Evolutionary conservation across 1,140 invertebrate species (phyloP).

Genomic region (Muscidifurax raptorellus): DNA sequence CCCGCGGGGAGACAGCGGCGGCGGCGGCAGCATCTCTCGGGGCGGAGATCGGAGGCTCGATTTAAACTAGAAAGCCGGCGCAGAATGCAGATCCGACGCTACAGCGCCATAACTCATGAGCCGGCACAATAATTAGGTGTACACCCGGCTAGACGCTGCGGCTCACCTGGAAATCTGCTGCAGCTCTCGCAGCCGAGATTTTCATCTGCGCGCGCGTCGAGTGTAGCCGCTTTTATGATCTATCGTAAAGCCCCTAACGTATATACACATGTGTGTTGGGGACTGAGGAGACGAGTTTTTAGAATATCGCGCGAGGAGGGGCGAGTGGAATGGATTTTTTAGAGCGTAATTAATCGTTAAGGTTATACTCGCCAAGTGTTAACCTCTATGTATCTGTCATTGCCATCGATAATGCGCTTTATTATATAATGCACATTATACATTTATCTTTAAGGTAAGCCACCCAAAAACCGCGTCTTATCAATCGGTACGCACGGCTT

Average conservation of each 20-base stretch:
- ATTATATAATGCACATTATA: too few relatives aligned
- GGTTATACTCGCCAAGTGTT: too few relatives aligned
- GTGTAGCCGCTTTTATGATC: constrained; percentile 22
- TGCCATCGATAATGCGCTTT: too few relatives aligned
- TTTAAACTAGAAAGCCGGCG: constrained; percentile 29
- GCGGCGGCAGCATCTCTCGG: neutral
- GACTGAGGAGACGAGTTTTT: too few relatives aligned
- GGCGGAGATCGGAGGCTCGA: constrained; percentile 5
- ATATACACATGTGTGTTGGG: neutral
- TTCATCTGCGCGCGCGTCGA: constrained; percentile 16
- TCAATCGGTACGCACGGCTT: too few relatives aligned
- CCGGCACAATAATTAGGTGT: constrained; percentile 37
- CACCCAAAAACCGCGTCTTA: too few relatives aligned
- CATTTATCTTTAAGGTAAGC: too few relatives aligned
- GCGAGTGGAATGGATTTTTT: neutral
- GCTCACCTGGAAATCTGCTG: neutral
- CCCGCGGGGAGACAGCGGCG: neutral
- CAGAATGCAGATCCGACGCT: constrained; percentile 9
- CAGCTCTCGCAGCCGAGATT: neutral
- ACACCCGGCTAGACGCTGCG: neutral
- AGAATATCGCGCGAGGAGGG: neutral
- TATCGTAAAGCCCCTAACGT: neutral
- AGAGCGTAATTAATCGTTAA: neutral
- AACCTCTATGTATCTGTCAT: too few relatives aligned
- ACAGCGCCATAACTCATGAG: constrained; percentile 14